Evolutionary conservation across 1,140 invertebrate species (phyloP), one percentile per base, ranked within the genome.

Genomic region (Ptiloglossa arizonensis): DNA sequence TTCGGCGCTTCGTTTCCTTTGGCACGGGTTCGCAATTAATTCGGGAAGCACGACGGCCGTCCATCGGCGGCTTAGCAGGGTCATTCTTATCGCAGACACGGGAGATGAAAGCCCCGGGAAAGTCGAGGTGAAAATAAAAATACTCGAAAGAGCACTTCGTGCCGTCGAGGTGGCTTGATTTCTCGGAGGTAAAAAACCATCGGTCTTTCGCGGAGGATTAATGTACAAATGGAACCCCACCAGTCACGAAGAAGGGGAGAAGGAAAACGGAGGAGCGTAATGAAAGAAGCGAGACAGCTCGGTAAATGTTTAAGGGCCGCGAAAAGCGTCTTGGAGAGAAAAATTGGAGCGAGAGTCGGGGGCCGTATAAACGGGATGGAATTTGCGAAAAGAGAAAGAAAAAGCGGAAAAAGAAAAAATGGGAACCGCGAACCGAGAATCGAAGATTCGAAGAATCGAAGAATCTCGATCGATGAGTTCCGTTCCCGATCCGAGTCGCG

Each of bases 1-100:
- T n/a, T n/a, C n/a, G n/a, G n/a, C n/a, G n/a, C n/a, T n/a, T n/a
- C n/a, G 38, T 76, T 9, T 19, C 4, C n/a, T 63, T 24, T 57
- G 56, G 62, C n/a, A 9, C 56, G 17, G 27, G 29, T 35, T n/a
- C 48, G 68, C 35, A 76, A 79, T 79, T 79, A 76, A 76, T 79
- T 44, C 52, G n/a, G 52, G 15, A 19, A 67, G 29, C 24, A 15
- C 19, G 57, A 60, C 22, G 56, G 17, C 22, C 32, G 17, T 48
- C 15, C 46, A 48, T 48, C 60, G 27, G 19, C 13, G 63, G 56
- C 27, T 77, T 44, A 35, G 5, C 29, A 24, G n/a, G 74, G 24
- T 6, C 11, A 66, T 62, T 46, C 24, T 66, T 44, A 59, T 67
- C n/a, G 27, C 3, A 24, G 22, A 44, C 44, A 27, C 50, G 46